These are phyloP conservation scores for Anser brachyrhynchus DNA, from an alignment of 2,113 vertebrate genomes.

Conservation along the genomic window DNA sequence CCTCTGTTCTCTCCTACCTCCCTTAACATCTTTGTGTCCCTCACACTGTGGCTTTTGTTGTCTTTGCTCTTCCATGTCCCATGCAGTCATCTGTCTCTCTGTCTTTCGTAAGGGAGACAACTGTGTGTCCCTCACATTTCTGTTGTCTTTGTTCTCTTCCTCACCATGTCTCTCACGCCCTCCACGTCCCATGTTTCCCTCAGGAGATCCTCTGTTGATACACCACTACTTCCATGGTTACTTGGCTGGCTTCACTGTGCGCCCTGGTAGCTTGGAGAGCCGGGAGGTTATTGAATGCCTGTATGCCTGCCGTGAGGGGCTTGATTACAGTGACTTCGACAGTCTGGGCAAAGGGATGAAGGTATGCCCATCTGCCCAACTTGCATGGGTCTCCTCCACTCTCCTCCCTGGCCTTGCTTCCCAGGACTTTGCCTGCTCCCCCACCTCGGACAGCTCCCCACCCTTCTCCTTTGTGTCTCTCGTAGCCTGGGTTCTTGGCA, in stretches of 20 bases:
- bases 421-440: slow-evolving; percentile 51
- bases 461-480: slow-evolving; percentile 14
- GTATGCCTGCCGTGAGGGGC: slow-evolving; percentile 96
- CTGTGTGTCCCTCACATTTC: background rate
- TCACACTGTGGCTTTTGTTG: background rate
- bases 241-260: slow-evolving; percentile 95
- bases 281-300: slow-evolving; percentile 98
- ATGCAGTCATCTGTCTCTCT: background rate
- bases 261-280: slow-evolving; percentile 94
- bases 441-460: background rate
- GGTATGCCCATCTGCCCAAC: slow-evolving; percentile 78
- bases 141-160: background rate
- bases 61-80: background rate
- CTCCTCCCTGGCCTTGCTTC: slow-evolving; percentile 27
- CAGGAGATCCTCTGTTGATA: slow-evolving; percentile 83
- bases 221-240: slow-evolving; percentile 94
- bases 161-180: slow-evolving; percentile 62
- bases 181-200: slow-evolving; percentile 75
- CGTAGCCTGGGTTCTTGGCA: background rate
- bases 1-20: background rate
- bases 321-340: slow-evolving; percentile 98
- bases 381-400: slow-evolving; percentile 61
- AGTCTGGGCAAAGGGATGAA: slow-evolving; percentile 99
- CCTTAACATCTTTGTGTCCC: background rate
- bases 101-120: background rate